Percentiles rank a stretch among this genome's conserved stretches.
These are phyloP conservation scores for Nudaria mundana DNA, from an alignment of 2,888 invertebrate genomes.

Conservation along the genomic window DNA sequence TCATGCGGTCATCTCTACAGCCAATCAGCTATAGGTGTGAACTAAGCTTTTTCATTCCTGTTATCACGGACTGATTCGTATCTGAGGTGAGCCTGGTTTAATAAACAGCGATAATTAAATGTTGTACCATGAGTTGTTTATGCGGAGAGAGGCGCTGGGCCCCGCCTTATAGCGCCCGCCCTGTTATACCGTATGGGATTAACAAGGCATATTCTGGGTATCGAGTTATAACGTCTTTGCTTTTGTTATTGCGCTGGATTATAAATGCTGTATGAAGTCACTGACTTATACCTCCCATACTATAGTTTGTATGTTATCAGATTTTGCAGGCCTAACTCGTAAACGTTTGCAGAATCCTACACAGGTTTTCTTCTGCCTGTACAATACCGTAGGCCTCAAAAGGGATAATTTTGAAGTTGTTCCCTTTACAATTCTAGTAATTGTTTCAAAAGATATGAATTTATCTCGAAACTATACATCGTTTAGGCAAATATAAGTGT, in stretches of 20 bases:
- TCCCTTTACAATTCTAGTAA: too few species aligned
- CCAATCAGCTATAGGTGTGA: constrained; percentile 61
- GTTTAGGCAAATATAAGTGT: too few species aligned
- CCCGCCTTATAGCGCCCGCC: constrained; percentile 60
- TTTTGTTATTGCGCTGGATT: constrained; percentile 5
- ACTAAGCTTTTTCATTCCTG: constrained; percentile 55
- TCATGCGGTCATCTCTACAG: constrained; percentile 13
- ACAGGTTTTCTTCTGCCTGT: too few species aligned
- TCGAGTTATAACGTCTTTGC: constrained; percentile 7
- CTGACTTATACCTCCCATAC: too few species aligned
- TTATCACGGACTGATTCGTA: constrained; percentile 59
- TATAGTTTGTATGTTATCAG: too few species aligned
- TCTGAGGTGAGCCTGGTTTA: constrained; percentile 68
- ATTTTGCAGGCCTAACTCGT: too few species aligned
- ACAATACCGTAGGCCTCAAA: too few species aligned
- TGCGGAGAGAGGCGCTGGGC: constrained; percentile 54
- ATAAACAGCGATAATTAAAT: constrained; percentile 79
- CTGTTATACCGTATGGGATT: constrained; percentile 58
- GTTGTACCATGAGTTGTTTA: constrained; percentile 76
- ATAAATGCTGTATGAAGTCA: not conserved
- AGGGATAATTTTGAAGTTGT: too few species aligned
- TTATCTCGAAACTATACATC: too few species aligned
- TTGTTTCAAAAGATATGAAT: too few species aligned
- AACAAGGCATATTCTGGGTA: constrained; percentile 44
- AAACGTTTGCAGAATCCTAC: too few species aligned